phyloP scores from a whole-genome alignment of 2,113 vertebrate species.

The Bothrops jararaca region DNA sequence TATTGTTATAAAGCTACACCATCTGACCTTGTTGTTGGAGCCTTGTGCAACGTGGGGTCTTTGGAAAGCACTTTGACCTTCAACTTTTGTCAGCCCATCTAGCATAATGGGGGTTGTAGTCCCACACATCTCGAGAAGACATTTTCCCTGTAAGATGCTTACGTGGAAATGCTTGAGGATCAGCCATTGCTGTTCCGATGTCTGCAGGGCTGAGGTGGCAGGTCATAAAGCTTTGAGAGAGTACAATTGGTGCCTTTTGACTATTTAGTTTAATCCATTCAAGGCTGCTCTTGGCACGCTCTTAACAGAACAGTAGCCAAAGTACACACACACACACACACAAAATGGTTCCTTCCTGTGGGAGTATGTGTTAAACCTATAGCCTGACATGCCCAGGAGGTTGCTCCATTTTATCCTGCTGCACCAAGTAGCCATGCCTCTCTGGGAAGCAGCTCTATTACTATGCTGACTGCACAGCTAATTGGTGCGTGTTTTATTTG shows the following conservation, averaged over 20 bases:
- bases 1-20: background rate
- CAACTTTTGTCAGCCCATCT: background rate
- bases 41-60: background rate
- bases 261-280: background rate
- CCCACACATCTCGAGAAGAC: background rate
- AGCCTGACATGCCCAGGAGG: background rate
- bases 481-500: slow-evolving; percentile 33
- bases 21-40: background rate
- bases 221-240: background rate
- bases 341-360: background rate
- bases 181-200: background rate
- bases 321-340: background rate
- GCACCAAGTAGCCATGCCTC: background rate
- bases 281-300: background rate
- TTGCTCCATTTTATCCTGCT: background rate
- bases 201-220: background rate
- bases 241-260: background rate
- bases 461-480: slow-evolving; percentile 5
- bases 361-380: background rate
- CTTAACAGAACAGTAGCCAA: background rate
- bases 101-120: background rate
- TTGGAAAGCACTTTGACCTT: background rate
- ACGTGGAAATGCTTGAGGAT: background rate
- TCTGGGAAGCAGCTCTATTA: slow-evolving; percentile 16
- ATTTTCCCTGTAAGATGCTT: background rate